Evolutionary conservation across 2,888 invertebrate species (phyloP).

Genomic region (Cyclophora punctaria): DNA sequence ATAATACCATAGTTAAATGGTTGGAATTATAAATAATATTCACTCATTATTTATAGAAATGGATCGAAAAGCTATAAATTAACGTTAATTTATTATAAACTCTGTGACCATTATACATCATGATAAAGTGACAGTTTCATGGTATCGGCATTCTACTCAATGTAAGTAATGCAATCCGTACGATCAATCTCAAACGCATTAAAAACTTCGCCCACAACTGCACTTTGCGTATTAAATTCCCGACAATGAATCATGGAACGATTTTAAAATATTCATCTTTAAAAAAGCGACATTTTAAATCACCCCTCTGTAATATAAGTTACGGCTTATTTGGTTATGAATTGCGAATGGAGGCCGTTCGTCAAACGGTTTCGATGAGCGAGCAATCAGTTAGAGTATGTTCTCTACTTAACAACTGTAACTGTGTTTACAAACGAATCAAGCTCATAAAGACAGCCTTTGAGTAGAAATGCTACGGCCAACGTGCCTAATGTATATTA

Average conservation of each 20-base stretch:
- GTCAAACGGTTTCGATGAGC: conserved; percentile 56
- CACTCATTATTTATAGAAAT: no score
- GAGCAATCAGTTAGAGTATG: conserved; percentile 67
- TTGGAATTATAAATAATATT: no score
- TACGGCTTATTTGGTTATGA: conserved; percentile 56
- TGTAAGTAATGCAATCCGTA: conserved; percentile 32
- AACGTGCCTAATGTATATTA: conserved; percentile 5
- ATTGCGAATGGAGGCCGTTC: conserved; percentile 42
- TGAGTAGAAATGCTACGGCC: conserved; percentile 1
- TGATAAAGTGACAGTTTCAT: conserved; percentile 4
- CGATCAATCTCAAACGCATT: conserved; percentile 41
- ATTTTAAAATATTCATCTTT: conserved; percentile 57
- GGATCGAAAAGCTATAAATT: no score
- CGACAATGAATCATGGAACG: conserved; percentile 54
- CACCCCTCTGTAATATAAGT: conserved; percentile 64
- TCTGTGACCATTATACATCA: conserved; percentile 1
- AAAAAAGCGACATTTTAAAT: conserved; percentile 58
- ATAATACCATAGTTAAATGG: no score
- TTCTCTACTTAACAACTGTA: conserved; percentile 38
- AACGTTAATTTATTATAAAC: no score
- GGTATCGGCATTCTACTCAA: not conserved
- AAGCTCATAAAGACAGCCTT: conserved; percentile 12
- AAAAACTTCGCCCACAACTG: conserved; percentile 53
- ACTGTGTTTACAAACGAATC: conserved; percentile 34
- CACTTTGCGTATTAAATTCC: conserved; percentile 68